Base-by-base conservation (phyloP, 2,797 vertebrate species). In the Bradypodion pumilum region DNA sequence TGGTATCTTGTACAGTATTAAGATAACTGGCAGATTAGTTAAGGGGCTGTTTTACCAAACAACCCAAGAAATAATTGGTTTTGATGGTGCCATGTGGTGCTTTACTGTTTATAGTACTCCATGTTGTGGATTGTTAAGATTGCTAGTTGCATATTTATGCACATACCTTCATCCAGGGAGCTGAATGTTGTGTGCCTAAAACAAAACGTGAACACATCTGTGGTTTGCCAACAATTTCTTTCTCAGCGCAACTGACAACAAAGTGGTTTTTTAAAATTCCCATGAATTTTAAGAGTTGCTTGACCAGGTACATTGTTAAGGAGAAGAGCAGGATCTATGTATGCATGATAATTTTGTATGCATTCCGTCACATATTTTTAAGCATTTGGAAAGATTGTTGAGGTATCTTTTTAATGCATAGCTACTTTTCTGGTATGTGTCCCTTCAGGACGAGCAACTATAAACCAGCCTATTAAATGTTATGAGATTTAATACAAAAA, bases 1-100 rank as follows among this genome's bases (percentile, higher is more conserved):
- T 84, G 46, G 73, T 84, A 62, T 78, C 78, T 87, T 91, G n/a
- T n/a, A n/a, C n/a, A n/a, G 86, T 78, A 74, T 88, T 92, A 90
- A 86, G 83, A 92, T 85, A 72, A 92, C 86, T 79, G 74, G 44
- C 46, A 87, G 63, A 21, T 66, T 87, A 12, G 44, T 69, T 40
- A 74, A 84, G 66, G 68, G 81, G 15, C 60, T 78, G 70, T 83
- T 90, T 87, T 88, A 88, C 49, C 25, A 85, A 76, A 86, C 62
- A 86, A 74, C 69, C 84, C 2, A 74, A 78, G 68, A 84, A 83
- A 86, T 87, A 80, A 87, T 68, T 86, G 44, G 1, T 66, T 74
- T 90, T 89, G 52, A 82, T 80, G 78, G 52, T 70, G 78, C 68
- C 42, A 70, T 74, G 86, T 5, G 29, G 7, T 60, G 35, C 10